Evolutionary conservation across 1,140 invertebrate species (phyloP).

Genomic region (Leptinotarsa texana): DNA sequence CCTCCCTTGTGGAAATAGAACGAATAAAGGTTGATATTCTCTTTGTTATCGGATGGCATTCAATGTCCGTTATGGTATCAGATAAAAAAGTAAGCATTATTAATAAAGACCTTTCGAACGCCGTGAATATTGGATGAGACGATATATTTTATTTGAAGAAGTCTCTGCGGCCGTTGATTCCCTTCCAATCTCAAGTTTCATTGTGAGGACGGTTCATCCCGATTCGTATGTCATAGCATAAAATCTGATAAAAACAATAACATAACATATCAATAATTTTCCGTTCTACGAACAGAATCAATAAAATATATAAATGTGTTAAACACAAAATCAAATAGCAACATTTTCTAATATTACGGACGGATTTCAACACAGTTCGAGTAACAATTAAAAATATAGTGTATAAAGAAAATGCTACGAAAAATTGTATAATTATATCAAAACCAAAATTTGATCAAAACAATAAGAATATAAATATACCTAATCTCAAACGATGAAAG

Average conservation of each 20-base stretch:
- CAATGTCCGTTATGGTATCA: too few relatives aligned
- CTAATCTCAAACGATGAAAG: slow-evolving; percentile 19
- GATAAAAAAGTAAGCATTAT: too few relatives aligned
- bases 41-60: too few relatives aligned
- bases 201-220: not conserved
- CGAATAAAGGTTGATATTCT: too few relatives aligned
- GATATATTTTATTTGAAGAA: too few relatives aligned
- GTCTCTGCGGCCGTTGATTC: not conserved
- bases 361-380: slow-evolving; percentile 20
- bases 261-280: slow-evolving; percentile 36
- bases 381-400: not conserved
- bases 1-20: too few relatives aligned
- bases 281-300: slow-evolving; percentile 36
- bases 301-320: slow-evolving; percentile 50
- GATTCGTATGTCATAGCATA: slow-evolving; percentile 13
- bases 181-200: slow-evolving; percentile 1
- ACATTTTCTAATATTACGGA: slow-evolving; percentile 34
- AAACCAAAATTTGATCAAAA: slow-evolving; percentile 9
- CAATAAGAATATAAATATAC: not conserved
- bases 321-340: slow-evolving; percentile 42
- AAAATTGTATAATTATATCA: slow-evolving; percentile 19
- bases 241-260: slow-evolving; percentile 38
- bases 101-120: too few relatives aligned
- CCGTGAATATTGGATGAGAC: too few relatives aligned
- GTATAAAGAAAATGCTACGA: not conserved